Percentiles rank a stretch among this genome's conserved stretches.
phyloP scores from a whole-genome alignment of 2,888 invertebrate genomes.

The Cerastis rubricosa region DNA sequence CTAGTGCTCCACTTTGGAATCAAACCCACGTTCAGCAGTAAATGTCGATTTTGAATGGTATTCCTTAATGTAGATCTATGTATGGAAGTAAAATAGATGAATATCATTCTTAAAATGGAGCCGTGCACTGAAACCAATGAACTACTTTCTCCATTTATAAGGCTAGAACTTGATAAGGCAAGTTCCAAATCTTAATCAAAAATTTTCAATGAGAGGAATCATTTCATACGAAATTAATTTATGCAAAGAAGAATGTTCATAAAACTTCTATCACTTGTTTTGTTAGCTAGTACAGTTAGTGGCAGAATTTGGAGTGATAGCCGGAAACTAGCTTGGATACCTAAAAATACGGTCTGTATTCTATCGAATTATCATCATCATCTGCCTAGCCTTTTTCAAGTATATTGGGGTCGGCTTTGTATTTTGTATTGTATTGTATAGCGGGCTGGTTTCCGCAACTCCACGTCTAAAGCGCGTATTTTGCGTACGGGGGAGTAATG shows the following conservation, averaged over 20 bases:
- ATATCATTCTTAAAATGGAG: not conserved
- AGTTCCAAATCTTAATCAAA: not conserved
- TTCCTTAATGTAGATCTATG: not conserved
- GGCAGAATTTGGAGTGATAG: not conserved
- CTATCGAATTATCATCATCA: not conserved
- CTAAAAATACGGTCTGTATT: not conserved
- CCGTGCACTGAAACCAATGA: slow-evolving; percentile 14
- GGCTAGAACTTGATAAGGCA: not conserved
- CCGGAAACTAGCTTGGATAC: not conserved
- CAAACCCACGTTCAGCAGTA: not conserved
- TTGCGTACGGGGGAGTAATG: too few species aligned
- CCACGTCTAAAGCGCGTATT: too few species aligned
- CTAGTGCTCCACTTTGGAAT: not conserved
- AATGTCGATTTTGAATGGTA: too few species aligned
- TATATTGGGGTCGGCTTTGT: too few species aligned
- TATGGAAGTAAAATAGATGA: not conserved
- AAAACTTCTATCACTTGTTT: not conserved
- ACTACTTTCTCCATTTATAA: not conserved
- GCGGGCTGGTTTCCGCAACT: too few species aligned
- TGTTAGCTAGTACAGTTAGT: not conserved
- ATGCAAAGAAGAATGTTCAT: not conserved
- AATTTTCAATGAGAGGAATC: not conserved
- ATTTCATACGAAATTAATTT: not conserved
- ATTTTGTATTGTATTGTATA: too few species aligned
- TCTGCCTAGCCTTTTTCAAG: too few species aligned